Percentiles rank a stretch among this genome's conserved stretches.
Conservation (phyloP, 2,113 vertebrate species). For the Antigone vipio region DNA sequence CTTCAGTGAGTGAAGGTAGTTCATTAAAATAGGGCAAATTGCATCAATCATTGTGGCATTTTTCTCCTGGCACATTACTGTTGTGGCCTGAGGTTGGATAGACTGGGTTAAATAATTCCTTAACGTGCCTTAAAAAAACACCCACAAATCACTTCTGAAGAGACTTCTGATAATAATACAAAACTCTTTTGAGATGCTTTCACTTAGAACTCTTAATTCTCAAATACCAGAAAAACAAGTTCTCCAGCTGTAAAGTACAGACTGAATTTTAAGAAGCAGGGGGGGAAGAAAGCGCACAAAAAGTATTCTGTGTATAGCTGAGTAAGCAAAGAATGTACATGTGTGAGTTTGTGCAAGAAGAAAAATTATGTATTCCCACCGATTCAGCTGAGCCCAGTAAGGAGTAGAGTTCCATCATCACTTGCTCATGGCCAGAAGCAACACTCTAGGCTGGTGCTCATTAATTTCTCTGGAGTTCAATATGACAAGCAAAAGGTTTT, state of each 20-base stretch:
- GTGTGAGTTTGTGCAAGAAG: background rate
- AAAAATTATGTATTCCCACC: background rate
- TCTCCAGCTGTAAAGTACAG: background rate
- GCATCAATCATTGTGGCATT: background rate
- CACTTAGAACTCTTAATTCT: background rate
- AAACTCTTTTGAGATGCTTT: background rate
- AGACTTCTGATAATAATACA: background rate
- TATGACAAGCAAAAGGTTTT: background rate
- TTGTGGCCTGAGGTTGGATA: background rate
- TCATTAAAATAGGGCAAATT: background rate
- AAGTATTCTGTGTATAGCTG: conserved; percentile 21
- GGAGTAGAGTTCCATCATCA: background rate
- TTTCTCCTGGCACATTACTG: background rate
- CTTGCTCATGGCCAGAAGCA: background rate
- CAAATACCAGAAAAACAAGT: conserved; percentile 26
- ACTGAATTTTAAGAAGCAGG: background rate
- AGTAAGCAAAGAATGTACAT: background rate
- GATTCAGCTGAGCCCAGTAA: background rate
- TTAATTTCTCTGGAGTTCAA: background rate
- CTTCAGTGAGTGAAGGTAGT: background rate
- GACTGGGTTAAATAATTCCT: background rate
- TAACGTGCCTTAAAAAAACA: background rate
- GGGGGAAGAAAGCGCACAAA: background rate
- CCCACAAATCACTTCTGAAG: background rate
- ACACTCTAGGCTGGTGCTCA: background rate